These are phyloP conservation scores for Metellina segmentata DNA, from an alignment of 2,888 invertebrate species.

Conservation along the genomic window DNA sequence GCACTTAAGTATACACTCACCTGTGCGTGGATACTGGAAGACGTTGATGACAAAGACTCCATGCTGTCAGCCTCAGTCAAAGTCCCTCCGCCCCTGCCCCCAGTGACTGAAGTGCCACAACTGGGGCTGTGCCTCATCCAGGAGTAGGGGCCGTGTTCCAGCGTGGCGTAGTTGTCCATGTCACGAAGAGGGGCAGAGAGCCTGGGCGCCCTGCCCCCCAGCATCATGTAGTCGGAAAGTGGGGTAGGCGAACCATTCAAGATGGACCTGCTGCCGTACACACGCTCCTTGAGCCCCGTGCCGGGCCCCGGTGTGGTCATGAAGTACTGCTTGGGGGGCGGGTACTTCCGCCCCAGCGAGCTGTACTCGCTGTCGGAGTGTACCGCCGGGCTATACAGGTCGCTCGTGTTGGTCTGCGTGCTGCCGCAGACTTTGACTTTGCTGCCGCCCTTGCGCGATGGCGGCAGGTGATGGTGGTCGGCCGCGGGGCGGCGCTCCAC, in stretches of 20 bases:
- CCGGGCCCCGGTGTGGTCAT: conserved; percentile 78
- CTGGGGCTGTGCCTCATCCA: conserved; percentile 78
- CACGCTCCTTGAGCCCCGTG: conserved; percentile 78
- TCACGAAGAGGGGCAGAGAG: conserved; percentile 60
- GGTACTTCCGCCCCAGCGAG: conserved; percentile 71
- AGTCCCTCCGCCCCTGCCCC: conserved; percentile 81
- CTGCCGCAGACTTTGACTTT: conserved; percentile 92
- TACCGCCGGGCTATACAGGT: conserved; percentile 72
- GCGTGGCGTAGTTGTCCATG: conserved; percentile 70
- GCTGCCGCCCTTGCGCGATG: conserved; percentile 60
- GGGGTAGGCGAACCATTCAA: conserved; percentile 79
- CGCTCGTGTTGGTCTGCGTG: conserved; percentile 88
- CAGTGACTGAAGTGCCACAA: conserved; percentile 73
- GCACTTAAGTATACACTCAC: conserved; percentile 32
- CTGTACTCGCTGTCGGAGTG: conserved; percentile 77
- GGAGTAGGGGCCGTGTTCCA: conserved; percentile 74
- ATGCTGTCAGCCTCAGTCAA: conserved; percentile 95
- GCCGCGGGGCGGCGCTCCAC: conserved; percentile 63
- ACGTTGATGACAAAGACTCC: conserved; percentile 82
- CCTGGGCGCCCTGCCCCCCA: conserved; percentile 36
- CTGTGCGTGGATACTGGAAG: conserved; percentile 80
- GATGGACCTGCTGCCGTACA: conserved; percentile 80
- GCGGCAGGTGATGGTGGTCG: conserved; percentile 14
- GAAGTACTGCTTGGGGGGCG: conserved; percentile 72
- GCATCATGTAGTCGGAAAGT: conserved; percentile 70